phyloP scores from a whole-genome alignment of 2,888 invertebrate genomes.

The Agriopis leucophaearia region DNA sequence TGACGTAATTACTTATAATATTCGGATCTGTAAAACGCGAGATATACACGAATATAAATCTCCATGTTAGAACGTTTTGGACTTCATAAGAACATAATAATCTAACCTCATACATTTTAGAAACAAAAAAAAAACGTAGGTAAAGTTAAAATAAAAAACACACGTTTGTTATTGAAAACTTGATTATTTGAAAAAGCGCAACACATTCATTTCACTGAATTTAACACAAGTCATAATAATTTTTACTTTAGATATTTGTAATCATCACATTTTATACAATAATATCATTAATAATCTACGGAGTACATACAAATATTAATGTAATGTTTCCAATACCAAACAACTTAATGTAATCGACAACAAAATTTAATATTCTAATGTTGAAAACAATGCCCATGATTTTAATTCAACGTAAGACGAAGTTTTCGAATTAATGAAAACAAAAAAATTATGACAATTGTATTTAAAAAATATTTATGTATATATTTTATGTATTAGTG shows the following conservation, averaged over 20 bases:
- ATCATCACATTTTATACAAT: conserved; percentile 37
- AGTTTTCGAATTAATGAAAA: conserved; percentile 2
- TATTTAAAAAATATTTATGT: conserved; percentile 2
- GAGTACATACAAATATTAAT: conserved; percentile 12
- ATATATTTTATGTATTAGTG: conserved; percentile 38
- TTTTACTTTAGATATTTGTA: conserved; percentile 42
- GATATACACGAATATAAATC: too few species aligned
- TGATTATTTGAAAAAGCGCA: conserved; percentile 84
- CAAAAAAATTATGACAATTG: conserved; percentile 3
- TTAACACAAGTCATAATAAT: conserved; percentile 42
- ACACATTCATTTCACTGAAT: conserved; percentile 67
- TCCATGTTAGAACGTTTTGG: too few species aligned
- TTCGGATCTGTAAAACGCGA: not conserved
- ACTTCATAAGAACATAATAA: not conserved
- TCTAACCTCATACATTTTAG: not conserved
- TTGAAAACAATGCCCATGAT: conserved; percentile 58
- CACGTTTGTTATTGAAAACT: conserved; percentile 76
- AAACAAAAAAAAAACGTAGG: not conserved
- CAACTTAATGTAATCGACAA: conserved; percentile 1
- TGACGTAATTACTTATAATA: conserved; percentile 41
- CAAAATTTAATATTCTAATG: not conserved
- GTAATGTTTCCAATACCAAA: conserved; percentile 33
- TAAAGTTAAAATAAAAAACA: conserved; percentile 72
- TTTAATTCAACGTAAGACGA: conserved; percentile 6
- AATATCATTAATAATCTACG: conserved; percentile 33